phyloP scores from a whole-genome alignment of 2,113 vertebrate species.

The Corythaixoides concolor region DNA sequence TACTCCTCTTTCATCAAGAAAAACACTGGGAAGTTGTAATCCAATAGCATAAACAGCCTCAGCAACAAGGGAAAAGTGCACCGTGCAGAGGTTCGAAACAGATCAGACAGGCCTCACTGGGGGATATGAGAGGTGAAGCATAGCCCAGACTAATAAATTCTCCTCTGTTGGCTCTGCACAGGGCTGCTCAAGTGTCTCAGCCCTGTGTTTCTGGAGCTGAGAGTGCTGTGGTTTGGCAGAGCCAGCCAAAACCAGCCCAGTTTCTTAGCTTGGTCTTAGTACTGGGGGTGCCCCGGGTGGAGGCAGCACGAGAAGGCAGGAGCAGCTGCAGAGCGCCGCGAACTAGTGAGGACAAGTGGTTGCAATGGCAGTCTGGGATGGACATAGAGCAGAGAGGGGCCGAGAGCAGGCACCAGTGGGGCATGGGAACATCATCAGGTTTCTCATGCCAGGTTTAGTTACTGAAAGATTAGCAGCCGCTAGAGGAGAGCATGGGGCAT shows the following conservation, averaged over 20 bases:
- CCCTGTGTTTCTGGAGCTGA: not conserved
- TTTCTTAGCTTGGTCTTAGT: not conserved
- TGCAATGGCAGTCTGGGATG: not conserved
- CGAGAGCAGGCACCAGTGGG: rapidly evolving
- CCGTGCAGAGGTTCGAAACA: conserved; percentile 6
- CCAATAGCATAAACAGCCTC: conserved; percentile 27
- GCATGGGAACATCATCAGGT: not conserved
- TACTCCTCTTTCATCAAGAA: not conserved
- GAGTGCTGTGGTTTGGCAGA: not conserved
- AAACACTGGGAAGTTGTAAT: conserved; percentile 11
- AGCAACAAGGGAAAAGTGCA: conserved; percentile 1
- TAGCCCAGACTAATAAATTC: conserved; percentile 50
- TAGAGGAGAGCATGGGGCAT: not conserved
- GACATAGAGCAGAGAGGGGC: not conserved
- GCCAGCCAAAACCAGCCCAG: not conserved
- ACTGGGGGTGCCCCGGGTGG: rapidly evolving
- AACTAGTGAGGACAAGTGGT: not conserved
- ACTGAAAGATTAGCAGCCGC: not conserved
- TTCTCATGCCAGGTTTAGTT: not conserved
- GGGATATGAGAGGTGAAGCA: not conserved
- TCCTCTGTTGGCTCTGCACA: not conserved
- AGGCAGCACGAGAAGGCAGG: not conserved
- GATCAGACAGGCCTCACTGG: not conserved
- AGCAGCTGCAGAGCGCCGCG: not conserved
- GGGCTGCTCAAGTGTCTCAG: conserved; percentile 6